phyloP scores from a whole-genome alignment of 1,140 invertebrate species.

The Ylistrum balloti region DNA sequence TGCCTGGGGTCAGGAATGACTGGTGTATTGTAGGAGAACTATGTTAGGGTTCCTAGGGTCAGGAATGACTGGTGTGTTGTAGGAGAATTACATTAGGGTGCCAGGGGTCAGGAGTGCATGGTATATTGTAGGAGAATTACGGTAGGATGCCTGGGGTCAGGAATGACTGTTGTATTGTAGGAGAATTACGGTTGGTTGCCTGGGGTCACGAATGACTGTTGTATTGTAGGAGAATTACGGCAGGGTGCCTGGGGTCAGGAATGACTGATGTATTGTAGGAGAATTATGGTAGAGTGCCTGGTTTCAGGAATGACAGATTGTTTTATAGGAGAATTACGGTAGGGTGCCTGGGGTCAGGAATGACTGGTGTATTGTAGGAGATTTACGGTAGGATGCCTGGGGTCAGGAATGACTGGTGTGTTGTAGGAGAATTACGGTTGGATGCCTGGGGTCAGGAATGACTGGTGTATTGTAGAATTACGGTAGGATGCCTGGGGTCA shows the following conservation, averaged over 20 bases:
- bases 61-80: not conserved
- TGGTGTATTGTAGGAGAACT: not conserved
- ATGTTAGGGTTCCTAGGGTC: not conserved
- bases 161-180: not conserved
- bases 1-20: not conserved
- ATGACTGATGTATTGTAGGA: not conserved
- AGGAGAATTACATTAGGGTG: not conserved
- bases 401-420: no score
- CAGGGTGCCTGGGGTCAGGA: not conserved
- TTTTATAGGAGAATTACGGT: not conserved
- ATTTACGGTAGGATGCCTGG: not conserved
- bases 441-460: not conserved
- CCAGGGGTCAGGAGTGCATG: not conserved
- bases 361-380: not conserved
- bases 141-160: not conserved
- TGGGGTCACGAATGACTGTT: no score
- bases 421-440: not conserved
- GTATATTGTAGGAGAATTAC: not conserved
- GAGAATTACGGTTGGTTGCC: not conserved
- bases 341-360: not conserved
- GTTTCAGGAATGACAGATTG: not conserved
- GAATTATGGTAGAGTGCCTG: not conserved
- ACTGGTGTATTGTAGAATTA: not conserved
- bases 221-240: not conserved
- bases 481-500: not conserved